Evolutionary conservation across 2,888 invertebrate genomes (phyloP).

Genomic region (Tromatobia lineatoria): DNA sequence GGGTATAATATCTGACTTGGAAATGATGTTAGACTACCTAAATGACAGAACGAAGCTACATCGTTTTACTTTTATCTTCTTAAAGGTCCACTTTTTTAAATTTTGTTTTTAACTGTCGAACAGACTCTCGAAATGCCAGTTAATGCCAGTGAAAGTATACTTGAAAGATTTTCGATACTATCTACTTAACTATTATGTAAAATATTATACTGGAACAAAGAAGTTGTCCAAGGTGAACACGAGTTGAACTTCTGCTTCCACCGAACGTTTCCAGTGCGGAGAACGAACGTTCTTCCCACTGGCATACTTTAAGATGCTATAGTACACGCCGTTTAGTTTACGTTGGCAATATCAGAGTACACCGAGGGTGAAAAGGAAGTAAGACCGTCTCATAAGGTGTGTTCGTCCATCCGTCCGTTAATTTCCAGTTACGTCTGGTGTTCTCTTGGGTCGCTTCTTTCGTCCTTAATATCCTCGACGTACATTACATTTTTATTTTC

Average conservation of each 20-base stretch:
- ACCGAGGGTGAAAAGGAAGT: constrained; percentile 8
- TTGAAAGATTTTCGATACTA: no score
- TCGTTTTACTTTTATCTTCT: no score
- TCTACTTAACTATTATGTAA: no score
- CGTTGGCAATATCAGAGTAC: constrained; percentile 2
- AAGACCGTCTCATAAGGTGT: not conserved
- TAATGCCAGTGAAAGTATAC: no score
- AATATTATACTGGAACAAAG: no score
- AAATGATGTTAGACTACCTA: no score
- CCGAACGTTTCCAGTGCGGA: no score
- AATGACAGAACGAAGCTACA: no score
- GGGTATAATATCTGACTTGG: no score
- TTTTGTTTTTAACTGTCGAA: no score
- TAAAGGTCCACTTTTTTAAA: no score
- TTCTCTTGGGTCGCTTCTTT: not conserved
- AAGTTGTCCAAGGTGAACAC: not conserved
- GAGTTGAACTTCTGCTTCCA: not conserved
- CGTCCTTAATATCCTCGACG: constrained; percentile 20
- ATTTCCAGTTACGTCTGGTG: not conserved
- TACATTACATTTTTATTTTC: constrained; percentile 1
- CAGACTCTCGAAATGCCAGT: no score
- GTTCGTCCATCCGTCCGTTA: constrained; percentile 2
- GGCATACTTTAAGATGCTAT: not conserved
- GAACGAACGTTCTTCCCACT: not conserved
- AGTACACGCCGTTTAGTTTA: not conserved